Evolutionary conservation across 2,113 vertebrate genomes (phyloP).

Genomic region (Dermatemys mawii): DNA sequence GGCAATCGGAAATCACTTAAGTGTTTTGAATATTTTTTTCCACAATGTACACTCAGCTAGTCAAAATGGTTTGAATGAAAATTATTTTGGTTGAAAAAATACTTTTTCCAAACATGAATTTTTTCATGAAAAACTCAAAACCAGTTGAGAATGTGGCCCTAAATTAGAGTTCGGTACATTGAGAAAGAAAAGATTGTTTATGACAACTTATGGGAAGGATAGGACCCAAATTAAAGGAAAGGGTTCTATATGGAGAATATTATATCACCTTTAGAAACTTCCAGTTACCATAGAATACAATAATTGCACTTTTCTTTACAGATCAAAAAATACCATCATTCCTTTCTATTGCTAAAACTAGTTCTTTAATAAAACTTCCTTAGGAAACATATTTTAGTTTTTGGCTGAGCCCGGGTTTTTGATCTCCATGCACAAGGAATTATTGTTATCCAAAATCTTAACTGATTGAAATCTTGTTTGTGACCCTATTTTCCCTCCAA

Average conservation of each 20-base stretch:
- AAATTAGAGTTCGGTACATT: neutral
- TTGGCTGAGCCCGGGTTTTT: conserved; percentile 23
- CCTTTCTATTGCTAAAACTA: conserved; percentile 13
- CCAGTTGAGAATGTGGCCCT: neutral
- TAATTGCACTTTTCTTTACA: conserved; percentile 33
- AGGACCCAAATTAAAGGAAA: neutral
- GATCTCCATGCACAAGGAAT: conserved; percentile 47
- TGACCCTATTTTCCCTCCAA: neutral
- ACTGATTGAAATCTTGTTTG: neutral
- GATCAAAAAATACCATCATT: neutral
- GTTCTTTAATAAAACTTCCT: conserved; percentile 35
- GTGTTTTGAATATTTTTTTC: neutral
- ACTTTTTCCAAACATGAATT: neutral
- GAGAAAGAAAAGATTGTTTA: neutral
- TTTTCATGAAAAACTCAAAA: neutral
- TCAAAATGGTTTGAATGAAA: neutral
- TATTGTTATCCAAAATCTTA: conserved; percentile 33
- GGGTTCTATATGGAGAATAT: neutral
- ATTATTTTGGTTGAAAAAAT: neutral
- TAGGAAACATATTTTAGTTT: conserved; percentile 38
- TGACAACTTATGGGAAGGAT: neutral
- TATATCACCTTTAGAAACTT: conserved; percentile 6
- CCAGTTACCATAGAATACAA: conserved; percentile 22
- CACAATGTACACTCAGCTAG: neutral
- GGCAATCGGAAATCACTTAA: neutral